These are phyloP conservation scores for Diacarnus erythraeanus DNA, from an alignment of 37 sponge, comb jelly and placozoan genomes.

Conservation along the genomic window DNA sequence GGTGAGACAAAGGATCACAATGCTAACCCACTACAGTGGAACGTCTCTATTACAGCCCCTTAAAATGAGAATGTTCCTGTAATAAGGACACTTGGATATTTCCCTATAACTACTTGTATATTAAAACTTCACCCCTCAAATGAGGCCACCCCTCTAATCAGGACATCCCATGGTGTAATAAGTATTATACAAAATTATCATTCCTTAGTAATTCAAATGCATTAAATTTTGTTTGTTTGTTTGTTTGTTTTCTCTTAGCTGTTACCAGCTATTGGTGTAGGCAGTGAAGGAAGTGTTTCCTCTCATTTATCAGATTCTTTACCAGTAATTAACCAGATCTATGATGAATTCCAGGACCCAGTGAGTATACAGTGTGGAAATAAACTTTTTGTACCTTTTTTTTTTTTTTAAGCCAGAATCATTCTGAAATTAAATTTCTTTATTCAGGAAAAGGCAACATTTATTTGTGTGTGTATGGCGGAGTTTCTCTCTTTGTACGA, in stretches of 20 bases:
- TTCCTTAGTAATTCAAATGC: too few species aligned
- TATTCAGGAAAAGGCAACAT: conserved; percentile 84
- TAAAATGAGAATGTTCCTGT: too few species aligned
- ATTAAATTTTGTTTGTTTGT: too few species aligned
- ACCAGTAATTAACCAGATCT: conserved; percentile 83
- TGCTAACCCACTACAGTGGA: too few species aligned
- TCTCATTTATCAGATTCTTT: conserved; percentile 60
- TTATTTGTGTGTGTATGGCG: conserved; percentile 98
- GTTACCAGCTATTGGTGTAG: conserved; percentile 60
- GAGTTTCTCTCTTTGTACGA: conserved; percentile 98
- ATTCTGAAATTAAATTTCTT: neutral
- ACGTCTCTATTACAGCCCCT: too few species aligned
- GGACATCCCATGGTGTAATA: too few species aligned
- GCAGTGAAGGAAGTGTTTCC: conserved; percentile 29
- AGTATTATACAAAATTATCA: too few species aligned
- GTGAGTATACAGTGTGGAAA: conserved; percentile 47
- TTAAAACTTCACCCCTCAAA: too few species aligned
- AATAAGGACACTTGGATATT: too few species aligned
- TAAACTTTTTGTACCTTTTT: neutral
- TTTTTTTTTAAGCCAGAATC: neutral
- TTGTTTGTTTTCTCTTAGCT: conserved; percentile 21
- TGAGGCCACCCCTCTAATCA: too few species aligned
- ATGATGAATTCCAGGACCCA: conserved; percentile 86
- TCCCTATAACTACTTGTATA: too few species aligned
- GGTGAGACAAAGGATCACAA: too few species aligned